Evolutionary conservation across 2,797 vertebrate species (phyloP).

Genomic region (Gastrophryne carolinensis): DNA sequence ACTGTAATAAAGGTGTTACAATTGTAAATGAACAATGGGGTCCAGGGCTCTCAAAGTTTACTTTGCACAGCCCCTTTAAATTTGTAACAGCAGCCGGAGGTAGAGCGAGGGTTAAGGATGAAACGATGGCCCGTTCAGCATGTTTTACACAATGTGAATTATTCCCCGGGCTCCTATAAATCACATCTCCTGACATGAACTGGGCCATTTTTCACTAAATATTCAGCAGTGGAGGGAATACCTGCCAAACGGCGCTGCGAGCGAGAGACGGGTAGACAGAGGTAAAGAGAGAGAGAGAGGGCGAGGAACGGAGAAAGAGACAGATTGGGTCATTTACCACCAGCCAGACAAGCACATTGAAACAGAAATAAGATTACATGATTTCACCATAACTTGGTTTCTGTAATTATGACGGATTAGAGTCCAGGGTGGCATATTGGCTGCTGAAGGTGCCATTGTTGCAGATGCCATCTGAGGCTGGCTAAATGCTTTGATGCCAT

Average conservation of each 20-base stretch:
- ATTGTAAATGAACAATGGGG: no score
- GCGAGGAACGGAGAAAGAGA: background rate
- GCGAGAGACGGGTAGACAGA: background rate
- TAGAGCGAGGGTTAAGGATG: slow-evolving; percentile 28
- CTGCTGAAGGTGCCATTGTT: background rate
- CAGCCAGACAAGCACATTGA: background rate
- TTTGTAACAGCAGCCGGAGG: no score
- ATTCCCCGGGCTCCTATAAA: slow-evolving; percentile 37
- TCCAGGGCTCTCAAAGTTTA: no score
- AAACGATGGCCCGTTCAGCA: slow-evolving; percentile 12
- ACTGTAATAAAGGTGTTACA: no score
- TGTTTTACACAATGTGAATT: slow-evolving; percentile 46
- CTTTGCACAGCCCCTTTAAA: no score
- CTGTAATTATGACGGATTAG: background rate
- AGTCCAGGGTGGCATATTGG: background rate
- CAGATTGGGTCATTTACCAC: background rate
- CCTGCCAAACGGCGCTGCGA: slow-evolving; percentile 18
- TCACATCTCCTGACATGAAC: slow-evolving; percentile 45
- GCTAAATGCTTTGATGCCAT: background rate
- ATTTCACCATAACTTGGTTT: background rate
- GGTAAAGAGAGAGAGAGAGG: background rate
- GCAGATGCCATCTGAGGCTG: background rate
- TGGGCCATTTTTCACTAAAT: slow-evolving; percentile 31
- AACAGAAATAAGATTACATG: background rate
- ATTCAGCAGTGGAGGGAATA: slow-evolving; percentile 42